These are phyloP conservation scores for Kuschelorhynchus macadamiae DNA, from an alignment of 2,888 invertebrate species.

Conservation along the genomic window DNA sequence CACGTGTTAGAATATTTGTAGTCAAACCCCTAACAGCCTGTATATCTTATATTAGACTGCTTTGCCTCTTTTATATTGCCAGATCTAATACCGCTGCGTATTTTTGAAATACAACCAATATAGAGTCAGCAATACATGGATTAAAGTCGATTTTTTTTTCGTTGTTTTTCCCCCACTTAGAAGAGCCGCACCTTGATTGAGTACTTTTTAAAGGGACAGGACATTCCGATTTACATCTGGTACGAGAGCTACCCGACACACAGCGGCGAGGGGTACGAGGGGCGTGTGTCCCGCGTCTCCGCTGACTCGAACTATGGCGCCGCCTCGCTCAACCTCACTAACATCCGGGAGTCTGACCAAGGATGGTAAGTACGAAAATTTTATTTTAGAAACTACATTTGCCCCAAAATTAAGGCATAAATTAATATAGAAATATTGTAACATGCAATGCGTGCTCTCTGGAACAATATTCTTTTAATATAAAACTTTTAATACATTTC, in stretches of 20 bases:
- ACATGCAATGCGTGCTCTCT: no score
- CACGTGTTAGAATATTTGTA: no score
- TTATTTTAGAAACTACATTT: no score
- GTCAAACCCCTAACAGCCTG: no score
- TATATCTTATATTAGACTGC: no score
- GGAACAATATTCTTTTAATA: no score
- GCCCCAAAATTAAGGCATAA: no score
- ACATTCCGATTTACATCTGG: constrained; percentile 98
- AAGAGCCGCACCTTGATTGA: constrained; percentile 60
- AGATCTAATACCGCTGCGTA: neutral
- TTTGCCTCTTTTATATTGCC: no score
- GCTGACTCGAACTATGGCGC: constrained; percentile 91
- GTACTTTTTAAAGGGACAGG: constrained; percentile 83
- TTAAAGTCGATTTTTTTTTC: constrained; percentile 60
- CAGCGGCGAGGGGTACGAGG: constrained; percentile 95
- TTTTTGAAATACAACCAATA: neutral
- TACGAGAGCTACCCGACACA: constrained; percentile 98
- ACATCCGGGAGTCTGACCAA: constrained; percentile 92
- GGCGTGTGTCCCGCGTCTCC: constrained; percentile 90
- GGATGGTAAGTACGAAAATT: constrained; percentile 97
- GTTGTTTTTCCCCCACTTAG: constrained; percentile 51
- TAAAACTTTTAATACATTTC: no score
- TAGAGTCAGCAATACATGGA: constrained; percentile 26
- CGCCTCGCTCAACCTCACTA: constrained; percentile 95
- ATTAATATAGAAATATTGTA: no score